These are phyloP conservation scores for Cataglyphis albicans DNA, from an alignment of 2,888 invertebrate genomes.

Conservation along the genomic window DNA sequence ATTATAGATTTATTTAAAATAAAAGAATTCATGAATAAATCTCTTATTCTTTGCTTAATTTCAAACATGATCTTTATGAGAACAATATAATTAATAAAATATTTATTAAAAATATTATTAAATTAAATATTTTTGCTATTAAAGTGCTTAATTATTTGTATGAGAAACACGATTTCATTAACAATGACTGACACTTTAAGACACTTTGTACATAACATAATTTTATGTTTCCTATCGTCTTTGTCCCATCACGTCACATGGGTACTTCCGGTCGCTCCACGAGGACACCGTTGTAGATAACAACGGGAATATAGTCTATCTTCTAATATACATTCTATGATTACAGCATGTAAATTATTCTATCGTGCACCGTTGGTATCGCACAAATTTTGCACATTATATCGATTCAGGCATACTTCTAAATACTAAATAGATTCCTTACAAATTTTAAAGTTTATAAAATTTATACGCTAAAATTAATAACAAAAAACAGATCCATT, in stretches of 20 bases:
- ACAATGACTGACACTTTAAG: neutral
- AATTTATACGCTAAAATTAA: neutral
- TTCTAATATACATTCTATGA: slow-evolving; percentile 61
- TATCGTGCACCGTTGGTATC: slow-evolving; percentile 40
- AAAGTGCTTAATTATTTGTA: neutral
- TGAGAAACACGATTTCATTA: neutral
- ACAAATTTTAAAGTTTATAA: neutral
- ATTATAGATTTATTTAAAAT: neutral
- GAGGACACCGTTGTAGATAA: slow-evolving; percentile 62
- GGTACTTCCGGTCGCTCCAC: slow-evolving; percentile 61
- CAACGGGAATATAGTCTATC: slow-evolving; percentile 58
- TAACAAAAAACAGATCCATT: neutral
- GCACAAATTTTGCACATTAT: slow-evolving; percentile 8
- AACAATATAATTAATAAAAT: neutral
- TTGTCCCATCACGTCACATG: slow-evolving; percentile 55
- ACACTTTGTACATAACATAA: slow-evolving; percentile 17
- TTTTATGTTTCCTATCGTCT: slow-evolving; percentile 44
- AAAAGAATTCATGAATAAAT: neutral
- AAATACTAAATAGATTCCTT: neutral
- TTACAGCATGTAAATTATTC: slow-evolving; percentile 61
- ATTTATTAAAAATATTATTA: neutral
- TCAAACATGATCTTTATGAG: neutral
- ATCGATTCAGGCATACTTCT: neutral
- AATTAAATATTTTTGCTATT: neutral
- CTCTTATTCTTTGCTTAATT: slow-evolving; percentile 1